phyloP scores from a whole-genome alignment of 2,888 invertebrate genomes.

The Bombylius major region DNA sequence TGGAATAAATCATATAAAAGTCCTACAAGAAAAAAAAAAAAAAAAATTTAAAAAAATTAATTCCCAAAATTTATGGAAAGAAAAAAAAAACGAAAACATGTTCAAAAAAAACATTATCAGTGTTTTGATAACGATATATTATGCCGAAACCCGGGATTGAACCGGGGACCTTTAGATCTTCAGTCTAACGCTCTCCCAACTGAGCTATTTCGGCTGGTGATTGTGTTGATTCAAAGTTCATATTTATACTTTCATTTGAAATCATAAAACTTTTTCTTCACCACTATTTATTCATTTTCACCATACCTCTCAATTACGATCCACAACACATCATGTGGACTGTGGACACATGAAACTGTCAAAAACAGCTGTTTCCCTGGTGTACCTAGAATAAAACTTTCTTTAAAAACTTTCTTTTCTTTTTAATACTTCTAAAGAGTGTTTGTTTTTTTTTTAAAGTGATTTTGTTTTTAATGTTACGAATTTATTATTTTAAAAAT shows the following conservation, averaged over 20 bases:
- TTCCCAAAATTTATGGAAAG: neutral
- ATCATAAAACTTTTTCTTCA: too few species aligned
- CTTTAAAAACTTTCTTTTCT: too few species aligned
- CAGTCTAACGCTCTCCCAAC: slow-evolving; percentile 71
- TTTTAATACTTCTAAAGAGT: too few species aligned
- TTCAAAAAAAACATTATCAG: too few species aligned
- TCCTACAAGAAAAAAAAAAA: slow-evolving; percentile 42
- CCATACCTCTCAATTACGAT: too few species aligned
- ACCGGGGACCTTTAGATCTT: slow-evolving; percentile 65
- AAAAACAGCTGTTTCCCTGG: too few species aligned
- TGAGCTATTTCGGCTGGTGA: slow-evolving; percentile 58
- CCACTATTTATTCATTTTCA: too few species aligned
- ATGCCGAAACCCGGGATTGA: slow-evolving; percentile 64
- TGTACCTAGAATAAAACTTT: too few species aligned
- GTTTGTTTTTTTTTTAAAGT: too few species aligned
- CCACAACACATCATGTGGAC: too few species aligned
- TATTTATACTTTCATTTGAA: neutral
- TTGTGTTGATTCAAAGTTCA: neutral
- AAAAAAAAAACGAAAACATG: slow-evolving; percentile 20
- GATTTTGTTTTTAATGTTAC: neutral
- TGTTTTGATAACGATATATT: too few species aligned
- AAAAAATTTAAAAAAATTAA: neutral
- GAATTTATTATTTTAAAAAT: neutral
- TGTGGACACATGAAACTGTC: too few species aligned
- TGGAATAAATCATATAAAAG: slow-evolving; percentile 78